A percentile compares a stretch with the other conserved stretches of the same genome.
phyloP scores from a whole-genome alignment of 2,797 vertebrate genomes.

The Takifugu rubripes region DNA sequence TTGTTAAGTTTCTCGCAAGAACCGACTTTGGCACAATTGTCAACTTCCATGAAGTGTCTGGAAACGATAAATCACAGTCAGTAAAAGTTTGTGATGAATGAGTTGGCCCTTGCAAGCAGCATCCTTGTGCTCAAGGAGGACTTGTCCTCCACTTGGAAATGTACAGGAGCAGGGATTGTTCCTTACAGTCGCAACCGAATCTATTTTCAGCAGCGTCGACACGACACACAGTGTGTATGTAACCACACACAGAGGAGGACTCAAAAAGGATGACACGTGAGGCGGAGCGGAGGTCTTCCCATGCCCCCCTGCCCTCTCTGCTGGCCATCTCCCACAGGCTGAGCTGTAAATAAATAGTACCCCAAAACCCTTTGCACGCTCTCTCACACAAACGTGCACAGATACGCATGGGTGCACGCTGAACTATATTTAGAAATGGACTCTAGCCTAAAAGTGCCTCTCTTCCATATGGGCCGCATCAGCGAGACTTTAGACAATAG shows the following conservation, averaged over 20 bases:
- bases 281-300: slow-evolving; percentile 74
- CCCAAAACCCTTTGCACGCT: slow-evolving; percentile 51
- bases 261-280: slow-evolving; percentile 57
- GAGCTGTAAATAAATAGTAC: slow-evolving; percentile 75
- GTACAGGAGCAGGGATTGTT: slow-evolving; percentile 33
- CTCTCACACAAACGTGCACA: slow-evolving; percentile 12
- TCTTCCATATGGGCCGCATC: slow-evolving; percentile 28
- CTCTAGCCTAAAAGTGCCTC: slow-evolving; percentile 27
- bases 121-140: too few species aligned
- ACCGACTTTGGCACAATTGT: too few species aligned
- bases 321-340: slow-evolving; percentile 76
- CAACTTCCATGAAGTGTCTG: background rate
- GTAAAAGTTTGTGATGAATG: too few species aligned
- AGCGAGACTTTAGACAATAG: slow-evolving; percentile 7
- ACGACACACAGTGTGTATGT: slow-evolving; percentile 16
- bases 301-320: slow-evolving; percentile 75
- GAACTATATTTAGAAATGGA: slow-evolving; percentile 46
- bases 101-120: too few species aligned
- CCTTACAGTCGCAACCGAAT: slow-evolving; percentile 28
- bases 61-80: background rate
- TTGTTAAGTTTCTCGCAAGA: too few species aligned
- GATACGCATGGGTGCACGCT: slow-evolving; percentile 10
- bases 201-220: slow-evolving; percentile 41
- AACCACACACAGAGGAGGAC: slow-evolving; percentile 14
- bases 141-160: background rate